Conservation (phyloP, 2,888 invertebrate genomes). For the Cynaeus angustus region DNA sequence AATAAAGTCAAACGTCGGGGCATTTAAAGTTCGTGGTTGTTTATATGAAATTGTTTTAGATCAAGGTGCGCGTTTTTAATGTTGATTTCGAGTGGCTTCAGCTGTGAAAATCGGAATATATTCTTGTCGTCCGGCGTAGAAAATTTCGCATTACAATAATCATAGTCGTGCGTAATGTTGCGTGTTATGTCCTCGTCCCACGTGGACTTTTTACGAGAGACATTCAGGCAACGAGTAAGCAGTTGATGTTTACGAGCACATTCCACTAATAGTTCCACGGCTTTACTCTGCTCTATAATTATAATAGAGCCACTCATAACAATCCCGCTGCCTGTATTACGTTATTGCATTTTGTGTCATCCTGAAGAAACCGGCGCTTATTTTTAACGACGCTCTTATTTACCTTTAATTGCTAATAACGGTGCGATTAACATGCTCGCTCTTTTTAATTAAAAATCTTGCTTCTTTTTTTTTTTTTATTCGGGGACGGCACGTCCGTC, state of each 20-base stretch:
- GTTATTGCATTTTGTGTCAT: conserved; percentile 45
- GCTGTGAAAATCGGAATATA: no score
- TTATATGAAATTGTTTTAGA: no score
- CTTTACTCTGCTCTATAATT: conserved; percentile 52
- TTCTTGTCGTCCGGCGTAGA: conserved; percentile 28
- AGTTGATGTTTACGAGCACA: conserved; percentile 54
- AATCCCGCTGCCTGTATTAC: conserved; percentile 49
- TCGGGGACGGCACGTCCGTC: conserved; percentile 53
- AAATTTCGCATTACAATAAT: conserved; percentile 45
- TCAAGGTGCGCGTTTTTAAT: no score
- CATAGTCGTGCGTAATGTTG: conserved; percentile 58
- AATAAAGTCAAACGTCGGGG: conserved; percentile 25
- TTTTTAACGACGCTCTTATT: conserved; percentile 44
- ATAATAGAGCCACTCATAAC: conserved; percentile 53
- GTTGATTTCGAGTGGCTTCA: no score
- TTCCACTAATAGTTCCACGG: conserved; percentile 53
- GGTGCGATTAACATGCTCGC: conserved; percentile 36
- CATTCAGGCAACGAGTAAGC: conserved; percentile 44
- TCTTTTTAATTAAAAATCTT: conserved; percentile 32
- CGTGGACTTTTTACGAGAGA: conserved; percentile 47
- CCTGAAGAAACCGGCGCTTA: conserved; percentile 34
- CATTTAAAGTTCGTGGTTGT: background rate
- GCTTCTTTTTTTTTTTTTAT: background rate
- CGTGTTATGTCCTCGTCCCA: conserved; percentile 51
- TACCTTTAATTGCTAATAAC: conserved; percentile 45